These are phyloP conservation scores for Acanthosoma haemorrhoidale DNA, from an alignment of 2,888 invertebrate species.

Conservation along the genomic window DNA sequence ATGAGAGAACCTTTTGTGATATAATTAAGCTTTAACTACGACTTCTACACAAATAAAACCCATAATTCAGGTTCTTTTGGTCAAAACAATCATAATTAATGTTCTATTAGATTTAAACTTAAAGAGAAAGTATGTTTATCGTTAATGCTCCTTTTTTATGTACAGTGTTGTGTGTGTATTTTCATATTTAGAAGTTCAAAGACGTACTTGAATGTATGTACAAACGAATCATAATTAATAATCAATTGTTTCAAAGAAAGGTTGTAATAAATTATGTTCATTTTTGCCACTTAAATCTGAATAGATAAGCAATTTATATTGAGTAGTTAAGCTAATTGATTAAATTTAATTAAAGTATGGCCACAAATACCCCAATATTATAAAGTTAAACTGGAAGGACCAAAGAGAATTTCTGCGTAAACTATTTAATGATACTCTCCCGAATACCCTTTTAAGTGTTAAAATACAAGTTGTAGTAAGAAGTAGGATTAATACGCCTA, in stretches of 20 bases:
- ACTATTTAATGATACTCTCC: constrained; percentile 12
- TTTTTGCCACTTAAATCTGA: background rate
- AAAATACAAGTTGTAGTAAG: background rate
- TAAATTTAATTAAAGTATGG: constrained; percentile 17
- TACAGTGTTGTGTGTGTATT: no score
- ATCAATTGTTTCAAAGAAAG: background rate
- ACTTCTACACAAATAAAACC: no score
- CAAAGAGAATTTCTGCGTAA: constrained; percentile 32
- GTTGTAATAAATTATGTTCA: background rate
- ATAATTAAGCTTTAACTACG: no score
- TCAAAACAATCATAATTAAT: no score
- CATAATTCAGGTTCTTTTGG: no score
- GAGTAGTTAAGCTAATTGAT: background rate
- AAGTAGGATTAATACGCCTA: constrained; percentile 32
- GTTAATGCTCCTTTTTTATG: no score
- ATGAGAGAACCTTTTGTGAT: no score
- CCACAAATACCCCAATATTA: constrained; percentile 35
- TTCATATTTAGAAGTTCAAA: no score
- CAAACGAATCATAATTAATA: no score
- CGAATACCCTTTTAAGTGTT: background rate
- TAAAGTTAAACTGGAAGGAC: constrained; percentile 34
- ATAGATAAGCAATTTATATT: background rate
- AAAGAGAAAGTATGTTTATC: no score
- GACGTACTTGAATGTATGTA: no score
- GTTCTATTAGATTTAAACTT: no score